phyloP scores from a whole-genome alignment of 2,113 vertebrate species.

The Trichechus manatus region DNA sequence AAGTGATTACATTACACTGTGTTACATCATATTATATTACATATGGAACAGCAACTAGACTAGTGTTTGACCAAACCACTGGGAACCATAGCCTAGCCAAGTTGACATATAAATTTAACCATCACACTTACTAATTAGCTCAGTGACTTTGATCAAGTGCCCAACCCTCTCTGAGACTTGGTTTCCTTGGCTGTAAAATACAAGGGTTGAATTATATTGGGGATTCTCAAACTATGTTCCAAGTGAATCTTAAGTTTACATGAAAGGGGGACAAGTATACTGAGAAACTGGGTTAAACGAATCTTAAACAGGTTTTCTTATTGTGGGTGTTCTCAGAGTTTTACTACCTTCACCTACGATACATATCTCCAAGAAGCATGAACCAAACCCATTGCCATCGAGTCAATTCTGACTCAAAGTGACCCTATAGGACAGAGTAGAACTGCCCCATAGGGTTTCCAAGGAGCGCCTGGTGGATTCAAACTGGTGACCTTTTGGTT shows the following conservation, averaged over 20 bases:
- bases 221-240: conserved; percentile 7
- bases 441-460: too few relatives aligned
- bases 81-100: background rate
- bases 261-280: background rate
- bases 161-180: background rate
- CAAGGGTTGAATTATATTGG: background rate
- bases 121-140: background rate
- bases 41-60: background rate
- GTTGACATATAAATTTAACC: background rate
- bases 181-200: background rate
- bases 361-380: background rate
- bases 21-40: background rate
- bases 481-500: too few relatives aligned
- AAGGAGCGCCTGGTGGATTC: too few relatives aligned
- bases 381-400: too few relatives aligned
- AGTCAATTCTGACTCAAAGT: too few relatives aligned
- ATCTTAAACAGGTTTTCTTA: background rate
- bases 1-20: too few relatives aligned
- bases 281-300: background rate
- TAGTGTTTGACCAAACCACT: background rate
- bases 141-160: background rate
- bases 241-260: background rate
- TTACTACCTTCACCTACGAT: background rate
- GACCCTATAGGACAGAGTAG: too few relatives aligned
- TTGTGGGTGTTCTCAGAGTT: background rate